A percentile compares a stretch with the other conserved stretches of the same genome.
Evolutionary conservation across 2,797 vertebrate species (phyloP).

Genomic region (Acipenser transmontanus): DNA sequence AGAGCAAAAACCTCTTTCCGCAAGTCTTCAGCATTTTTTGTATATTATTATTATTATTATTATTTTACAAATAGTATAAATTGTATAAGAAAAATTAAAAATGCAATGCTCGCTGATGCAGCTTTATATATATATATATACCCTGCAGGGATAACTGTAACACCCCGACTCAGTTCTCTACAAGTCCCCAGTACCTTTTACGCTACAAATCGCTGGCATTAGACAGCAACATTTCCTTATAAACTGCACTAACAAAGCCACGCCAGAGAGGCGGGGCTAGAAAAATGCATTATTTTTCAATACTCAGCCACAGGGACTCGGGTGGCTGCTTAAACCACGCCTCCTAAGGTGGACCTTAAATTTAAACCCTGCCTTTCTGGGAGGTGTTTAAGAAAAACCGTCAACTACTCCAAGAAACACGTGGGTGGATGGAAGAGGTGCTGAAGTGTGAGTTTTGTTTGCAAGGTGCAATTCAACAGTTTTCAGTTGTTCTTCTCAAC

Average conservation of each 20-base stretch:
- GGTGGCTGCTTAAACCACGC: neutral
- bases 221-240: constrained; percentile 16
- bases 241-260: constrained; percentile 13
- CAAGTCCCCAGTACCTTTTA: neutral
- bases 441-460: no score
- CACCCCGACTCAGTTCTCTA: neutral
- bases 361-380: constrained; percentile 2
- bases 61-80: neutral
- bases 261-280: constrained; percentile 14
- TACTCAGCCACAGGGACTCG: neutral
- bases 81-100: constrained; percentile 7
- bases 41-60: constrained; percentile 5
- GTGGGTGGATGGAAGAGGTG: neutral
- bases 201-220: neutral
- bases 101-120: constrained; percentile 3
- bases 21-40: constrained; percentile 68
- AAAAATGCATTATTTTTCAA: neutral
- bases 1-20: constrained; percentile 59
- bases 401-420: neutral
- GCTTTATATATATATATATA: constrained; percentile 1
- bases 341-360: neutral
- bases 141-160: constrained; percentile 1
- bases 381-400: neutral
- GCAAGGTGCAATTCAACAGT: no score
- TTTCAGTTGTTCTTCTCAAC: no score